A percentile compares a stretch with the other conserved stretches of the same genome.
Evolutionary conservation across 2,797 vertebrate species (phyloP).

Genomic region (Lagodon rhomboides): DNA sequence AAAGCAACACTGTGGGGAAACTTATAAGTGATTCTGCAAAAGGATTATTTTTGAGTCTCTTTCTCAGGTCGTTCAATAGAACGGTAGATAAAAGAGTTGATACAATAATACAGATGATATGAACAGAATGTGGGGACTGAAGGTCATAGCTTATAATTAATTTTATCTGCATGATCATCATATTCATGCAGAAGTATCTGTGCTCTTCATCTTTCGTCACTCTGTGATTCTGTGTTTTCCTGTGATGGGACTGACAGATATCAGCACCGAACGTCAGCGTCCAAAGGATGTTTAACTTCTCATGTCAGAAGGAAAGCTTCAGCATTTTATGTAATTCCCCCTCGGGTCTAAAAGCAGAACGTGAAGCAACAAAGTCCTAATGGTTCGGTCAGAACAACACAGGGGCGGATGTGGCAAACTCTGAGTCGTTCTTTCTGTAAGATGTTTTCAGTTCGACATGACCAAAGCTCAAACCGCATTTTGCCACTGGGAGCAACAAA

Average conservation of each 20-base stretch:
- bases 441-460: slow-evolving; percentile 60
- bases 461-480: slow-evolving; percentile 67
- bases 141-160: background rate
- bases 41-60: too few relatives aligned
- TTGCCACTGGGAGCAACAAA: slow-evolving; percentile 65
- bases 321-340: slow-evolving; percentile 33
- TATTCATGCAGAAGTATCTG: background rate
- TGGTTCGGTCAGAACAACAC: slow-evolving; percentile 43
- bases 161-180: background rate
- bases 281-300: slow-evolving; percentile 11
- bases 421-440: slow-evolving; percentile 65
- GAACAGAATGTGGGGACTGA: background rate
- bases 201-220: background rate
- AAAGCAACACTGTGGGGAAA: too few relatives aligned
- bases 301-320: background rate
- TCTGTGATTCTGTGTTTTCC: background rate
- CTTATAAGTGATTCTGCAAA: too few relatives aligned
- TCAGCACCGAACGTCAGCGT: background rate
- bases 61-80: too few relatives aligned
- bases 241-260: background rate
- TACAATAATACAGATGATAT: too few relatives aligned
- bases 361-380: slow-evolving; percentile 26
- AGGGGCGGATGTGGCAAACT: slow-evolving; percentile 58
- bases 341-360: slow-evolving; percentile 28
- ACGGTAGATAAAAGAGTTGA: too few relatives aligned